Percentiles rank a stretch among this genome's conserved stretches.
phyloP scores from a whole-genome alignment of 2,113 vertebrate species.

The Hyperopisus bebe region DNA sequence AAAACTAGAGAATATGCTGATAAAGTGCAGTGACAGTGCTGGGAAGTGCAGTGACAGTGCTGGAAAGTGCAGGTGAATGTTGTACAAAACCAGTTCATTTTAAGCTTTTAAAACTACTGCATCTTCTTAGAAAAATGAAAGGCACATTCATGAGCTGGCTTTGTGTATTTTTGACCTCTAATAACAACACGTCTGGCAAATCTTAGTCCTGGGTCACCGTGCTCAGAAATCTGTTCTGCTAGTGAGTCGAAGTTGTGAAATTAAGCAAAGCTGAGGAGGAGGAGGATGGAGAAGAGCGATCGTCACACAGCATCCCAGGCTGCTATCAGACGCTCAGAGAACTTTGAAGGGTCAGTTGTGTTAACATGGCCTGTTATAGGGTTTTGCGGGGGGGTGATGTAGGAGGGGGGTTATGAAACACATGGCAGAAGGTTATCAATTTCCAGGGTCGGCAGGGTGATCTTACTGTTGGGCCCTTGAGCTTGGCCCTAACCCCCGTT shows the following conservation, averaged over 20 bases:
- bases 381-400: neutral
- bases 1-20: neutral
- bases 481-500: neutral
- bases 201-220: neutral
- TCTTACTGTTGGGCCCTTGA: neutral
- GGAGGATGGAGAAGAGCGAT: neutral
- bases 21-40: neutral
- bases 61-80: neutral
- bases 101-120: neutral
- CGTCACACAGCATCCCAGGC: neutral
- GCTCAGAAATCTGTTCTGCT: neutral
- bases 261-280: neutral
- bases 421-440: neutral
- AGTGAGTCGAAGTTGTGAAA: neutral
- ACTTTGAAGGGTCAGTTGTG: neutral
- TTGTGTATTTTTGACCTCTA: neutral
- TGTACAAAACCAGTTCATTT: neutral
- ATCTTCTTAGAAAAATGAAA: neutral
- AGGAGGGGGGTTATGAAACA: neutral
- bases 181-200: neutral
- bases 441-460: neutral
- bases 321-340: neutral
- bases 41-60: neutral
- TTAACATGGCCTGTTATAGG: neutral
- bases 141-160: neutral